phyloP scores from a whole-genome alignment of 1,140 invertebrate species.

The Orussus abietinus region DNA sequence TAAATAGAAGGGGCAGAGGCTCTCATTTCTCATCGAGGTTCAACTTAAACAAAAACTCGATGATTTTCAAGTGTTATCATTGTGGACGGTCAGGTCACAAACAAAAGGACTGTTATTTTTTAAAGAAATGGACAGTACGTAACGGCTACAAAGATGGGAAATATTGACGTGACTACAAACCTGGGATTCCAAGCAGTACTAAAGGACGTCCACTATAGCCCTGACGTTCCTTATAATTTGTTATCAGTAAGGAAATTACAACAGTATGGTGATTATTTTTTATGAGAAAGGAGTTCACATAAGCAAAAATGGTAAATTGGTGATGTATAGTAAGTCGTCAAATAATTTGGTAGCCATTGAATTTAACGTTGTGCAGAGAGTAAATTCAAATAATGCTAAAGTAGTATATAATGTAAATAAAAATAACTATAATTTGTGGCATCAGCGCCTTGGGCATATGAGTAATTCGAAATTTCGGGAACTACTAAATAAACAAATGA shows the following conservation, averaged over 20 bases:
- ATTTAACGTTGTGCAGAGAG: constrained; percentile 5
- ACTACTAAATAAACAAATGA: too few species aligned
- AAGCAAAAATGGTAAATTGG: too few species aligned
- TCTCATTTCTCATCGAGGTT: not conserved
- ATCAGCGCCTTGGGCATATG: too few species aligned
- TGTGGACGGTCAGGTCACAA: not conserved
- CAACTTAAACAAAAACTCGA: not conserved
- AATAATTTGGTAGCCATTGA: constrained; percentile 25
- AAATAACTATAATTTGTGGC: too few species aligned
- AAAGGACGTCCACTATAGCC: too few species aligned
- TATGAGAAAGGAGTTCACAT: constrained; percentile 25
- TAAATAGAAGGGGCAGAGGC: too few species aligned
- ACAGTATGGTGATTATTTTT: constrained; percentile 23
- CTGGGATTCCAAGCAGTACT: constrained; percentile 14
- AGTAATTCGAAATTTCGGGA: too few species aligned
- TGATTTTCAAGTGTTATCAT: too few species aligned
- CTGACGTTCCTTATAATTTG: constrained; percentile 25
- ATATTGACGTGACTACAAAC: constrained; percentile 18
- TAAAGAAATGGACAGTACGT: not conserved
- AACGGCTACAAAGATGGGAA: constrained; percentile 16
- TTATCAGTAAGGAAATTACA: constrained; percentile 31
- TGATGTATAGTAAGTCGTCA: constrained; percentile 25
- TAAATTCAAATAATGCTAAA: constrained; percentile 20
- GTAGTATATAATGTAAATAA: constrained; percentile 11
- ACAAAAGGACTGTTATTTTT: too few species aligned